Percentiles rank a stretch among this genome's conserved stretches.
Conservation (phyloP, 2,113 vertebrate species). For the Mustela nigripes region DNA sequence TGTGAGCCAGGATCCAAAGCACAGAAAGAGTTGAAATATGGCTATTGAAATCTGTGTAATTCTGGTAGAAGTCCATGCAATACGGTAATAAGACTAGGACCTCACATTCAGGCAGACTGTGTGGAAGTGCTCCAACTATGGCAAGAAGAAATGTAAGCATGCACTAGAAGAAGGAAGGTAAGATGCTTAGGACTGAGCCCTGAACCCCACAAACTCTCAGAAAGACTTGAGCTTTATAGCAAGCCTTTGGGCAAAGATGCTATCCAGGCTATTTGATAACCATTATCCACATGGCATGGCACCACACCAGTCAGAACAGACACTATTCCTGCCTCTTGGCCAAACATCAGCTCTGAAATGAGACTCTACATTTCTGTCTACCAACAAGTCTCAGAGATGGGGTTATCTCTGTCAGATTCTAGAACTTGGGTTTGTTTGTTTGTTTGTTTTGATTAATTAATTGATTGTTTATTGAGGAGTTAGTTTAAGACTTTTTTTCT, state of each 20-base stretch:
- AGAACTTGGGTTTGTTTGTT: background rate
- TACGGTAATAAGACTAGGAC: background rate
- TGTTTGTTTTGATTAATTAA: background rate
- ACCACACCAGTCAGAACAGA: background rate
- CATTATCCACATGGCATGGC: rapidly evolving
- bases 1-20: constrained; percentile 13
- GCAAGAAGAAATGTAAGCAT: background rate
- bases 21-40: background rate
- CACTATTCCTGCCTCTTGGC: rapidly evolving
- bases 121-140: background rate
- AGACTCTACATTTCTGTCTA: background rate
- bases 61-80: background rate
- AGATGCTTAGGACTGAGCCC: background rate
- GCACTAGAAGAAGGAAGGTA: background rate
- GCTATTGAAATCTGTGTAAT: constrained; percentile 23
- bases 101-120: background rate
- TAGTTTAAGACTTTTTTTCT: background rate
- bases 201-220: background rate
- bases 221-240: background rate
- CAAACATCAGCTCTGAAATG: background rate
- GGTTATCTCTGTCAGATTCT: background rate
- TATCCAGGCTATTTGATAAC: background rate
- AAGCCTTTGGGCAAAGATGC: too few species aligned
- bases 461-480: background rate
- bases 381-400: background rate